These are phyloP conservation scores for Vireo griseus DNA, from an alignment of 2,797 vertebrate species.

Conservation along the genomic window DNA sequence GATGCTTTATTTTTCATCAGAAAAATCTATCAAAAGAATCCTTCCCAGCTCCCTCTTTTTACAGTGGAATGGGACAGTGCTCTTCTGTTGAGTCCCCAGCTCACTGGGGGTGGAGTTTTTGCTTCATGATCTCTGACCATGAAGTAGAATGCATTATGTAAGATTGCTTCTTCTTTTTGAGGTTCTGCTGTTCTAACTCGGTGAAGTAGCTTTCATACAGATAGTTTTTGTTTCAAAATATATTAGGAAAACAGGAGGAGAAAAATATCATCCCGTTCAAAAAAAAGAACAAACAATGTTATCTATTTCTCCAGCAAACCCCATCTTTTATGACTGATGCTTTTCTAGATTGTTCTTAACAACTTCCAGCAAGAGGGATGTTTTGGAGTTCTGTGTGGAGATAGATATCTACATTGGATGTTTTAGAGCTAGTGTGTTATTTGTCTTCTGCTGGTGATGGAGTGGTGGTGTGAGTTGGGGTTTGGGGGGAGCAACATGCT, in stretches of 20 bases:
- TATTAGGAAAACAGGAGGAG: background rate
- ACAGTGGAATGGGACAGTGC: no score
- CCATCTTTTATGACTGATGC: background rate
- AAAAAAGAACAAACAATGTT: fast-evolving
- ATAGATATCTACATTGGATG: background rate
- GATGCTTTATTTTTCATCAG: no score
- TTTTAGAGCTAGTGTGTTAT: background rate
- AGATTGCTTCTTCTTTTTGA: background rate
- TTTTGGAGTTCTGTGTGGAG: background rate
- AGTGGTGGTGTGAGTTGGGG: background rate
- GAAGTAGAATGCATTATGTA: background rate
- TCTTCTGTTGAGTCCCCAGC: background rate
- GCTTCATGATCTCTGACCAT: background rate
- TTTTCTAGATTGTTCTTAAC: background rate
- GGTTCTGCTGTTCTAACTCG: background rate
- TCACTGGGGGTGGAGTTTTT: background rate
- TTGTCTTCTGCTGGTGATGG: background rate
- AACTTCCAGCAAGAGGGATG: background rate
- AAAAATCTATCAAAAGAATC: no score
- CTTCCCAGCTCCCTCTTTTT: no score
- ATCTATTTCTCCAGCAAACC: background rate
- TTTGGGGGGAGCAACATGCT: background rate
- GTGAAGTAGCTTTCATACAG: fast-evolving
- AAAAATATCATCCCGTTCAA: background rate
- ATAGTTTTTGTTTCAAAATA: background rate